These are phyloP conservation scores for Melospiza melodia DNA, from an alignment of 2,113 vertebrate genomes.

Conservation along the genomic window DNA sequence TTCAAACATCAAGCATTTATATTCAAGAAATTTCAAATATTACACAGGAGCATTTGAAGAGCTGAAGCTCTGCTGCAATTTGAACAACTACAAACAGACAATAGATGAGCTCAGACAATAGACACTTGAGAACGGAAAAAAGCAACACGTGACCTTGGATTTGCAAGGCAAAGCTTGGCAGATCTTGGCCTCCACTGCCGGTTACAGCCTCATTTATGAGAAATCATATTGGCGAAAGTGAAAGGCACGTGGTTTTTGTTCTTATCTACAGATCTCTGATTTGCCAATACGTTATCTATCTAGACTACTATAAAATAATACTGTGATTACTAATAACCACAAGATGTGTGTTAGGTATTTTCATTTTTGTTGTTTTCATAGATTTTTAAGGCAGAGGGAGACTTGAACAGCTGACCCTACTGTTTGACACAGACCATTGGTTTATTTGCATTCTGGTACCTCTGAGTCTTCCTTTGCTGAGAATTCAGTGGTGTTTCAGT, in stretches of 20 bases:
- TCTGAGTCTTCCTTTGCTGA: background rate
- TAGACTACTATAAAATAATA: background rate
- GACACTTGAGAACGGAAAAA: background rate
- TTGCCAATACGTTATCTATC: background rate
- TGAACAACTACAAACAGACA: background rate
- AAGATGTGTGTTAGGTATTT: background rate
- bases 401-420: background rate
- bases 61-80: background rate
- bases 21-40: background rate
- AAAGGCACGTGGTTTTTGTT: constrained; percentile 41
- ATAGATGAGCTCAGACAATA: background rate
- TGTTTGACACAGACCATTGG: background rate
- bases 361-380: constrained; percentile 2
- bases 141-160: background rate
- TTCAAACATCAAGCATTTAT: background rate
- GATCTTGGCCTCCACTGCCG: background rate
- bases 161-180: background rate
- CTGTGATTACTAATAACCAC: background rate
- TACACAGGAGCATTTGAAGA: background rate
- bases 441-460: background rate
- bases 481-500: background rate
- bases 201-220: constrained; percentile 55
- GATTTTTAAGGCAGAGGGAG: background rate
- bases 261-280: background rate
- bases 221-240: constrained; percentile 41